These are phyloP conservation scores for Phengaris alcon DNA, from an alignment of 2,888 invertebrate genomes.

Conservation along the genomic window DNA sequence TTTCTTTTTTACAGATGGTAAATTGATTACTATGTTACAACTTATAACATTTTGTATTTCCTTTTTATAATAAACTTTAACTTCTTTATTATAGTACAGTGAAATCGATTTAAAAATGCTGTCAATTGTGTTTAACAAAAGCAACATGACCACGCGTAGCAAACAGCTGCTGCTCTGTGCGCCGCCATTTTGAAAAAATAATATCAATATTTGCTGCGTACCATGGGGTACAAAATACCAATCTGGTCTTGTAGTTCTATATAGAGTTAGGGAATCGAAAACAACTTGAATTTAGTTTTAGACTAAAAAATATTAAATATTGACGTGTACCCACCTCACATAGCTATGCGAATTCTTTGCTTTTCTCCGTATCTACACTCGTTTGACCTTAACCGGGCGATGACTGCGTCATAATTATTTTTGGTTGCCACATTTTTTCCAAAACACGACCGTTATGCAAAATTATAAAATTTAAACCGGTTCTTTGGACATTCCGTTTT, in stretches of 20 bases:
- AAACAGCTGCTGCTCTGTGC: not conserved
- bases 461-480: conserved; percentile 20
- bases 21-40: no score
- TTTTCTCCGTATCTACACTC: conserved; percentile 29
- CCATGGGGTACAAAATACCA: not conserved
- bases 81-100: no score
- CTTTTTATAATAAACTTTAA: no score
- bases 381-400: conserved; percentile 55
- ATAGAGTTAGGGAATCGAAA: no score
- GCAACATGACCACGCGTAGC: not conserved
- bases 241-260: not conserved
- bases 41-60: no score
- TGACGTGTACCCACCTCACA: conserved; percentile 54
- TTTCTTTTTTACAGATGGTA: not conserved
- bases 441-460: conserved; percentile 32
- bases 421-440: conserved; percentile 45
- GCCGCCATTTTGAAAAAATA: conserved; percentile 1
- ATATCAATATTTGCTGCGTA: not conserved
- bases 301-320: conserved; percentile 38
- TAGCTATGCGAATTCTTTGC: conserved; percentile 35
- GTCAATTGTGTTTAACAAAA: not conserved
- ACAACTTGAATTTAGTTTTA: conserved; percentile 23
- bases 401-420: conserved; percentile 61
- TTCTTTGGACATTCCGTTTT: not conserved
- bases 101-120: not conserved